phyloP scores from a whole-genome alignment of 92 coral and sea anemone genomes.

The Muricea muricata region DNA sequence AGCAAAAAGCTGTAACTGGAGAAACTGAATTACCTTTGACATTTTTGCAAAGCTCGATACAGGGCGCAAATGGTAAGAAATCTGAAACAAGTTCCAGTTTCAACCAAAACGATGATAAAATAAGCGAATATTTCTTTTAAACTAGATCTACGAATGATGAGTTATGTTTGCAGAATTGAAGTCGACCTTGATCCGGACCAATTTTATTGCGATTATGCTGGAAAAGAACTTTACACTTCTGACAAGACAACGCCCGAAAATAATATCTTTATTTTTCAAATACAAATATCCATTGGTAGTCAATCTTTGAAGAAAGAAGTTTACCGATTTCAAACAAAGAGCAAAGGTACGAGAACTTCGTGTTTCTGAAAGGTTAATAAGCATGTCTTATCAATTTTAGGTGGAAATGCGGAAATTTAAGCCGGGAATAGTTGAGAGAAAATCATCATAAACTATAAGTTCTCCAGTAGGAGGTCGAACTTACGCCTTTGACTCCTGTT shows the following conservation, averaged over 20 bases:
- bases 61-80: constrained; percentile 2
- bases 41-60: neutral
- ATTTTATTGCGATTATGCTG: constrained; percentile 17
- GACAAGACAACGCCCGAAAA: constrained; percentile 11
- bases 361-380: neutral
- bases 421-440: too few relatives aligned
- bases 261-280: constrained; percentile 2
- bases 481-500: too few relatives aligned
- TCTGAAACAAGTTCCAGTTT: too few relatives aligned
- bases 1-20: constrained; percentile 22
- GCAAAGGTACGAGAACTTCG: constrained; percentile 3
- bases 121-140: neutral
- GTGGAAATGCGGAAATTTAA: too few relatives aligned
- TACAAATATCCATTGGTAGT: neutral
- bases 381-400: too few relatives aligned
- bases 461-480: too few relatives aligned
- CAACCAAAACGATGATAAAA: neutral
- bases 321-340: constrained; percentile 17
- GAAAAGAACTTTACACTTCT: constrained; percentile 35
- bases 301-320: neutral
- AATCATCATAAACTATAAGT: too few relatives aligned
- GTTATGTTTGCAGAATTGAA: neutral
- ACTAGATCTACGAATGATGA: neutral
- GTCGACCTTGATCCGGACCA: constrained; percentile 21
- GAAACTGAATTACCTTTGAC: constrained; percentile 1